Conservation (phyloP, 2,888 invertebrate species). For the Mesochorus sp. region DNA sequence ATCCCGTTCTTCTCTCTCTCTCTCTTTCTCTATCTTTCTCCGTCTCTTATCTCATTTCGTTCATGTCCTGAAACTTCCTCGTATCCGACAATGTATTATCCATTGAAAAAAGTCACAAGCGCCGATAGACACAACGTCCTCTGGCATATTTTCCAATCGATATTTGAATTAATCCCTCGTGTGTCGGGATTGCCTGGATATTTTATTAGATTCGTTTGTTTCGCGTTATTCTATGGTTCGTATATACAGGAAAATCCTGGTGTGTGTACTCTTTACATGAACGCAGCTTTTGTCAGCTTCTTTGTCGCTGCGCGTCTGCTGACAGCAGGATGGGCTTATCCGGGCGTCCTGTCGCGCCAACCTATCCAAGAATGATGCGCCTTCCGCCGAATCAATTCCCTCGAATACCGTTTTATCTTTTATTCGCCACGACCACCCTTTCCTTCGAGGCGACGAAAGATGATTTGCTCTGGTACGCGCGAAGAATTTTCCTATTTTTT, state of each 20-base stretch:
- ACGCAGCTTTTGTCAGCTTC: slow-evolving; percentile 43
- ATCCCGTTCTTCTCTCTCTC: slow-evolving; percentile 63
- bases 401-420: slow-evolving; percentile 21
- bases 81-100: slow-evolving; percentile 14
- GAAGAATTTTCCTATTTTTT: slow-evolving; percentile 70
- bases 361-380: slow-evolving; percentile 22
- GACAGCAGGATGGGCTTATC: slow-evolving; percentile 28
- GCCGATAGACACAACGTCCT: slow-evolving; percentile 20
- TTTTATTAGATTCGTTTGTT: slow-evolving; percentile 22
- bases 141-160: slow-evolving; percentile 71
- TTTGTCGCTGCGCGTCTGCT: slow-evolving; percentile 10
- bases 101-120: background rate
- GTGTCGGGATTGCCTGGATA: background rate
- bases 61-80: slow-evolving; percentile 1
- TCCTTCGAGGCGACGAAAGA: slow-evolving; percentile 26
- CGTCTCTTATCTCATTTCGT: slow-evolving; percentile 8
- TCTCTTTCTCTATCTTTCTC: slow-evolving; percentile 57
- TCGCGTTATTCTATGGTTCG: slow-evolving; percentile 9
- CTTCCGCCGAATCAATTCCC: slow-evolving; percentile 30
- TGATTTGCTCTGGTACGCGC: slow-evolving; percentile 68
- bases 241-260: no score
- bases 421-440: slow-evolving; percentile 1
- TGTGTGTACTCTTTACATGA: slow-evolving; percentile 22
- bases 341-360: slow-evolving; percentile 23
- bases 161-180: slow-evolving; percentile 56